These are phyloP conservation scores for Steinernema hermaphroditum DNA, from an alignment of 2,888 invertebrate genomes.

Conservation along the genomic window DNA sequence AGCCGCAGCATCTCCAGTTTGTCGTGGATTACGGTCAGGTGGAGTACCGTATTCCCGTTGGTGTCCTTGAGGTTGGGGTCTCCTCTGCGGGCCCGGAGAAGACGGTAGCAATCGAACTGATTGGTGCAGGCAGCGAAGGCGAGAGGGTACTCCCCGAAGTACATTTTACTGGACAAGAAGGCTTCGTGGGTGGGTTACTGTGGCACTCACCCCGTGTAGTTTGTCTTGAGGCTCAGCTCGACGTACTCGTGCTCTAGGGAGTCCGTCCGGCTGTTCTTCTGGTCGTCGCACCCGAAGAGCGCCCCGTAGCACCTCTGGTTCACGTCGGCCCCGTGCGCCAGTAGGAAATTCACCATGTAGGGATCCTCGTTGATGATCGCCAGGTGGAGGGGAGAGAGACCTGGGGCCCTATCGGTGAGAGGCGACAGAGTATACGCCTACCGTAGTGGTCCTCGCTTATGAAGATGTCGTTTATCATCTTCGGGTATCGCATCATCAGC, in stretches of 20 bases:
- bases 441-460: conserved; percentile 95
- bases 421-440: conserved; percentile 81
- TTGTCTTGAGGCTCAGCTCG: conserved; percentile 44
- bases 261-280: conserved; percentile 77
- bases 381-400: conserved; percentile 76
- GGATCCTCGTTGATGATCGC: conserved; percentile 97
- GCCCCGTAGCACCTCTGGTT: conserved; percentile 76
- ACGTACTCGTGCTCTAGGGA: conserved; percentile 79
- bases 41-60: conserved; percentile 93
- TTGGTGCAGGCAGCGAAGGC: conserved; percentile 94
- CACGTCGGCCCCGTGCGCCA: conserved; percentile 86
- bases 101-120: conserved; percentile 92
- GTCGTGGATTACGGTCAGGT: conserved; percentile 92
- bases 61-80: conserved; percentile 93
- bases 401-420: conserved; percentile 80
- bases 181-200: conserved; percentile 72
- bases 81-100: conserved; percentile 89
- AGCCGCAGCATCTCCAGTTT: conserved; percentile 88
- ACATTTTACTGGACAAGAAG: conserved; percentile 79
- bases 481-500: conserved; percentile 87
- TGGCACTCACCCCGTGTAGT: conserved; percentile 44
- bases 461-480: conserved; percentile 90
- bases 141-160: conserved; percentile 97
- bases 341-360: conserved; percentile 89
- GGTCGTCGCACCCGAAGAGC: conserved; percentile 96